Percentiles rank a stretch among this genome's conserved stretches.
phyloP scores from a whole-genome alignment of 92 coral and sea anemone genomes.

The Chrysogorgia sp. region DNA sequence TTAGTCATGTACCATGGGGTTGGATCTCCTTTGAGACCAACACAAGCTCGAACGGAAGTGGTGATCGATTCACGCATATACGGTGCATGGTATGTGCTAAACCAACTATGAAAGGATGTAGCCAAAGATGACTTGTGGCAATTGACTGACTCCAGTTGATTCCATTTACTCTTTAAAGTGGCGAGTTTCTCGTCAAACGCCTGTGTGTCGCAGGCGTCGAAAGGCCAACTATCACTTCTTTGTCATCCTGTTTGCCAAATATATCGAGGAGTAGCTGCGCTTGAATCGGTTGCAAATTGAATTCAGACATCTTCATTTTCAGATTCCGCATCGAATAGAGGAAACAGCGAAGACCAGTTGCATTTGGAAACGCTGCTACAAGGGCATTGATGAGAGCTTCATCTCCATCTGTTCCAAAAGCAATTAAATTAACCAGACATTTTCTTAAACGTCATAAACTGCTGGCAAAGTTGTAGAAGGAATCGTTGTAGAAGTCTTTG shows the following conservation, averaged over 20 bases:
- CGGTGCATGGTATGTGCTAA: slow-evolving; percentile 39
- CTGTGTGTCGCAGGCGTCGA: slow-evolving; percentile 42
- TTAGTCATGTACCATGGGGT: slow-evolving; percentile 56
- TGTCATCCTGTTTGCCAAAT: slow-evolving; percentile 51
- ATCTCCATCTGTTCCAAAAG: slow-evolving; percentile 57
- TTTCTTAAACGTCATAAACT: slow-evolving; percentile 37
- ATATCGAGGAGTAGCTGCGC: slow-evolving; percentile 43
- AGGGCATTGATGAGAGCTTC: slow-evolving; percentile 51
- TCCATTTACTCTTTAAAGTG: slow-evolving; percentile 50
- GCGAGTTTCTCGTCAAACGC: slow-evolving; percentile 55
- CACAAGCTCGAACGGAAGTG: slow-evolving; percentile 47
- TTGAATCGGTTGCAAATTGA: slow-evolving; percentile 44
- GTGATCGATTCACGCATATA: slow-evolving; percentile 56
- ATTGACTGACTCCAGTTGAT: slow-evolving; percentile 26
- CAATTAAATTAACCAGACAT: slow-evolving; percentile 25
- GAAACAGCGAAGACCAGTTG: slow-evolving; percentile 55
- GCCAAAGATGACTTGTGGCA: slow-evolving; percentile 12
- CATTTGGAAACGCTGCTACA: slow-evolving; percentile 33
- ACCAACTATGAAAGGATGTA: slow-evolving; percentile 46
- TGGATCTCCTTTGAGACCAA: slow-evolving; percentile 49
- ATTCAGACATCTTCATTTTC: slow-evolving; percentile 36
- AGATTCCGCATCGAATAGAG: slow-evolving; percentile 50
- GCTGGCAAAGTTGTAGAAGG: slow-evolving; percentile 44
- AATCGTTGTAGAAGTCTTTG: slow-evolving; percentile 54
- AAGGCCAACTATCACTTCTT: slow-evolving; percentile 38